Conservation (phyloP, 2,888 invertebrate genomes). For the Aphelenchoides bicaudatus region DNA sequence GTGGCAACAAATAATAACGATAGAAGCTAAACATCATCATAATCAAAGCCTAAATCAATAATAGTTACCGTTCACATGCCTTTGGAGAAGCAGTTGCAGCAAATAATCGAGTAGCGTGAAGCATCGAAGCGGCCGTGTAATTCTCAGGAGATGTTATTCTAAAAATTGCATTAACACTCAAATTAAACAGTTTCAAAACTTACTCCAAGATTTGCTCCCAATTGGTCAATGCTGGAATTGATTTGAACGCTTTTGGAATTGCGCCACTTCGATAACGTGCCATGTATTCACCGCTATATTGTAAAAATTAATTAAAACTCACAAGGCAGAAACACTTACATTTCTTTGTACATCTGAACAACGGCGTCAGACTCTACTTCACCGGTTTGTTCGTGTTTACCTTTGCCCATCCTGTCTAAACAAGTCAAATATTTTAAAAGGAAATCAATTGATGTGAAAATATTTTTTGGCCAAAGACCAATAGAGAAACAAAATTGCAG, state of each 20-base stretch:
- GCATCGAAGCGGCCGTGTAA: constrained; percentile 97
- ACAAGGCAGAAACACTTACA: constrained; percentile 1
- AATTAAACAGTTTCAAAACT: constrained; percentile 18
- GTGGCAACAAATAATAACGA: constrained; percentile 83
- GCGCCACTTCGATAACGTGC: constrained; percentile 86
- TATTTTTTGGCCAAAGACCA: too few relatives aligned
- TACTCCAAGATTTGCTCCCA: constrained; percentile 62
- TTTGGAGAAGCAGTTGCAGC: constrained; percentile 95
- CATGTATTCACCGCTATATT: constrained; percentile 72
- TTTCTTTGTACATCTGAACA: constrained; percentile 19
- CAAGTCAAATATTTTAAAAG: too few relatives aligned
- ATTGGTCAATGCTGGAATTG: constrained; percentile 75
- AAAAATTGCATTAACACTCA: constrained; percentile 13
- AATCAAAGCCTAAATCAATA: constrained; percentile 2
- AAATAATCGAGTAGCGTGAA: constrained; percentile 89
- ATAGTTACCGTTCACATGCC: constrained; percentile 62
- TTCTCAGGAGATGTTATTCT: constrained; percentile 74
- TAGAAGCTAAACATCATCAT: constrained; percentile 68
- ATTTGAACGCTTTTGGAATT: constrained; percentile 95
- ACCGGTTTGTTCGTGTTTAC: too few relatives aligned
- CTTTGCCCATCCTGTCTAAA: too few relatives aligned
- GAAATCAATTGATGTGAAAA: too few relatives aligned
- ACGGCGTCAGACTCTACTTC: constrained; percentile 4
- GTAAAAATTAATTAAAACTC: neutral
- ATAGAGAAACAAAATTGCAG: too few relatives aligned